Evolutionary conservation across 2,888 invertebrate species (phyloP).

Genomic region (Artemia sp.): DNA sequence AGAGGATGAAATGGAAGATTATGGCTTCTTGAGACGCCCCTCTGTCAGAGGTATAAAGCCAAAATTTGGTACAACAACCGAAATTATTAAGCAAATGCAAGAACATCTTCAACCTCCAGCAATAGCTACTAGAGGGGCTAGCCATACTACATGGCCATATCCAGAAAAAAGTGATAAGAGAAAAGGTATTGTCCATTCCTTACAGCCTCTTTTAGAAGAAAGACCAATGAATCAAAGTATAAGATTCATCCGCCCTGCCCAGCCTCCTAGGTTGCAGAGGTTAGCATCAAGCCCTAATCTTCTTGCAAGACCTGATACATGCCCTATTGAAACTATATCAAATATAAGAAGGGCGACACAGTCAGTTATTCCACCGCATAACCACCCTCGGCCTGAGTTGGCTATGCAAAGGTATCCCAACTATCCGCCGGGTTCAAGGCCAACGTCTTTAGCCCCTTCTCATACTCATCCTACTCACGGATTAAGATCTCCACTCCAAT

Average conservation of each 20-base stretch:
- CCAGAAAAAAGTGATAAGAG: constrained; percentile 13
- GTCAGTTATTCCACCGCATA: neutral
- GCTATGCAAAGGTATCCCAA: neutral
- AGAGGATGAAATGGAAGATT: constrained; percentile 69
- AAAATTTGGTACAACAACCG: constrained; percentile 56
- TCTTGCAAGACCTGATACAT: constrained; percentile 1
- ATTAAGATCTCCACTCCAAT: constrained; percentile 21
- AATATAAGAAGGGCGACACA: neutral
- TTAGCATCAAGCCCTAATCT: constrained; percentile 10
- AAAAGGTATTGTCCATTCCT: constrained; percentile 37
- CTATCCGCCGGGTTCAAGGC: neutral
- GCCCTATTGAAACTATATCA: constrained; percentile 2
- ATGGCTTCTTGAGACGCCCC: constrained; percentile 72
- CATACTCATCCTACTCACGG: constrained; percentile 19
- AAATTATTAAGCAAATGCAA: constrained; percentile 63
- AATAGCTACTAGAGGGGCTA: constrained; percentile 29
- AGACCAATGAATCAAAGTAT: constrained; percentile 48
- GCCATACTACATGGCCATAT: constrained; percentile 46
- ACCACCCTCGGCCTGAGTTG: constrained; percentile 10
- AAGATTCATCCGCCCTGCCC: constrained; percentile 30
- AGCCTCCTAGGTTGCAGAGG: neutral
- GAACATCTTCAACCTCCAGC: constrained; percentile 41
- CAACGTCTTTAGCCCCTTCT: neutral
- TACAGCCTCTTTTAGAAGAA: constrained; percentile 51
- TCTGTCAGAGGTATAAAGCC: constrained; percentile 76